Evolutionary conservation across 2,113 vertebrate species (phyloP).

Genomic region (Pachycephala philippinensis): DNA sequence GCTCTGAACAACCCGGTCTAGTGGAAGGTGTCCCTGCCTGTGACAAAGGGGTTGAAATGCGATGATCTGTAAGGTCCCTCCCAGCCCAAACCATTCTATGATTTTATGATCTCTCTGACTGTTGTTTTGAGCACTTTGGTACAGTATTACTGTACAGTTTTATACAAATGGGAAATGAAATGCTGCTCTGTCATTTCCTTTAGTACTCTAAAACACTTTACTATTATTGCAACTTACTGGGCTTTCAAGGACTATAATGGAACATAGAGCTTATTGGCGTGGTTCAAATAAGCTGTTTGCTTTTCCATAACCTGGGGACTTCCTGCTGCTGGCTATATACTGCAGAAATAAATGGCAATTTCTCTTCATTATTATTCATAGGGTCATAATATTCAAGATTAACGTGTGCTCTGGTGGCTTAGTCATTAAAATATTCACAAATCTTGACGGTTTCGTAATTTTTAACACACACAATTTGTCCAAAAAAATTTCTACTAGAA

Average conservation of each 20-base stretch:
- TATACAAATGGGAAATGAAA: neutral
- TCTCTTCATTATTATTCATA: constrained; percentile 11
- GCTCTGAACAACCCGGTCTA: neutral
- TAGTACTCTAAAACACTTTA: neutral
- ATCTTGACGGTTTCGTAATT: neutral
- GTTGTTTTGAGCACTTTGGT: neutral
- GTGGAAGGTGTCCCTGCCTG: neutral
- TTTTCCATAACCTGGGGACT: neutral
- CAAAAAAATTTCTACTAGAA: neutral
- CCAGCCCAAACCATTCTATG: neutral
- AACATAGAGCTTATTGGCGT: neutral
- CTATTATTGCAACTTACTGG: neutral
- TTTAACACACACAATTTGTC: neutral
- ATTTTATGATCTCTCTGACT: neutral
- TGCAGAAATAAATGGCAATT: neutral
- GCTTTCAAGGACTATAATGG: neutral
- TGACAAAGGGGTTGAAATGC: neutral
- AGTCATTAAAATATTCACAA: neutral
- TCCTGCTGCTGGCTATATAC: neutral
- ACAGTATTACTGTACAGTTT: neutral
- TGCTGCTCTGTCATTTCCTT: neutral
- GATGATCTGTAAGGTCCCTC: too few relatives aligned
- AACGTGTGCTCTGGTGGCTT: neutral
- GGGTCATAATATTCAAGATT: neutral
- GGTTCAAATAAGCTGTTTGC: neutral